Evolutionary conservation across 2,888 invertebrate genomes (phyloP).

Genomic region (Urechis unicinctus): DNA sequence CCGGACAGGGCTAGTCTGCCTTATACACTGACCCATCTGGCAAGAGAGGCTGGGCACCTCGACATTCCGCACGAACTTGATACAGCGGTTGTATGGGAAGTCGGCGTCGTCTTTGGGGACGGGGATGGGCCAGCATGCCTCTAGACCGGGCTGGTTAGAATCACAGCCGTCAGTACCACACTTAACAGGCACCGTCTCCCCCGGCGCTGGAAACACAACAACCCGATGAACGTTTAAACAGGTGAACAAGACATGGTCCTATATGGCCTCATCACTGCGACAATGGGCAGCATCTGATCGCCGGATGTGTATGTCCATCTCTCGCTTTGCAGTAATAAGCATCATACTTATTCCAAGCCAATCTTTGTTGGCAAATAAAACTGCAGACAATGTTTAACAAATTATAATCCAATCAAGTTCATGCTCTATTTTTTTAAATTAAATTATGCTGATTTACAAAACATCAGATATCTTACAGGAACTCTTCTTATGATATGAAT

Average conservation of each 20-base stretch:
- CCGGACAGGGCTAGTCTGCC: too few relatives aligned
- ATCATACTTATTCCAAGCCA: too few relatives aligned
- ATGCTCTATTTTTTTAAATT: too few relatives aligned
- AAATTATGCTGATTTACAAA: not conserved
- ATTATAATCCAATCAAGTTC: too few relatives aligned
- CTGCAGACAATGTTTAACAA: too few relatives aligned
- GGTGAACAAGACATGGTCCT: not conserved
- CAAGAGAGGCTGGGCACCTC: slow-evolving; percentile 14
- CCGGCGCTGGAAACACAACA: slow-evolving; percentile 1
- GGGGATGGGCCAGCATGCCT: slow-evolving; percentile 33
- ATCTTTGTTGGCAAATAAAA: too few relatives aligned
- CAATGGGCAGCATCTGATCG: too few relatives aligned
- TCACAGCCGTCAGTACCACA: slow-evolving; percentile 19
- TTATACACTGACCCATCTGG: slow-evolving; percentile 4
- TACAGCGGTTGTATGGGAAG: slow-evolving; percentile 19
- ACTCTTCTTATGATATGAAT: not conserved
- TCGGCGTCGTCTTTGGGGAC: slow-evolving; percentile 26
- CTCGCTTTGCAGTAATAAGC: too few relatives aligned
- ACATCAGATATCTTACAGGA: not conserved
- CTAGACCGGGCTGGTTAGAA: slow-evolving; percentile 8
- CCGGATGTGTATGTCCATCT: too few relatives aligned
- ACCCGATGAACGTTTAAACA: not conserved
- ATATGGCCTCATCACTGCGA: too few relatives aligned
- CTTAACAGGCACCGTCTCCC: slow-evolving; percentile 8
- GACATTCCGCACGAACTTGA: slow-evolving; percentile 18